Conservation (phyloP, 2,888 invertebrate genomes). For the Lasiommata megera region DNA sequence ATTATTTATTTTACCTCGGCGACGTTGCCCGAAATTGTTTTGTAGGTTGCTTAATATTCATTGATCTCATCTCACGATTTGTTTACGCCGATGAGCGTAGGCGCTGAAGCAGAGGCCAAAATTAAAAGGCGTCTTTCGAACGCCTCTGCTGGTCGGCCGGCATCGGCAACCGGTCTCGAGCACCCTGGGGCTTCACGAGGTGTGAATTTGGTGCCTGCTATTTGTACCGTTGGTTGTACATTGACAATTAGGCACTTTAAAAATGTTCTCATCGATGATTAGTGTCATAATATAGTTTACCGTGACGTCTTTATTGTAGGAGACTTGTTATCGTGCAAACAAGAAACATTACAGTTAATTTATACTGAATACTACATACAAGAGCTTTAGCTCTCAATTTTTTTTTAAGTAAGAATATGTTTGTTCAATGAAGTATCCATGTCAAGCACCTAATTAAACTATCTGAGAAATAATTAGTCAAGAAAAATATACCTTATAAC, state of each 20-base stretch:
- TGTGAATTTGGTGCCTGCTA: constrained; percentile 61
- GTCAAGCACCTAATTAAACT: neutral
- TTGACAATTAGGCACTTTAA: constrained; percentile 45
- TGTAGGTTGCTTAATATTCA: constrained; percentile 73
- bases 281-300: constrained; percentile 11
- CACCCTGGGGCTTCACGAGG: constrained; percentile 66
- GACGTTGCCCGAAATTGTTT: constrained; percentile 68
- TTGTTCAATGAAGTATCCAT: neutral
- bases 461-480: constrained; percentile 12
- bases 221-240: constrained; percentile 51
- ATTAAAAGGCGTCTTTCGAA: constrained; percentile 51
- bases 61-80: constrained; percentile 71
- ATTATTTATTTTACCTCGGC: constrained; percentile 68
- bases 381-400: too few species aligned
- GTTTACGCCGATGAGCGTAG: constrained; percentile 64
- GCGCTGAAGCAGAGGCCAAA: constrained; percentile 58
- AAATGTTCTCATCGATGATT: constrained; percentile 22
- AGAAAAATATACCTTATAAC: constrained; percentile 18
- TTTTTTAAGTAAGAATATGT: too few species aligned
- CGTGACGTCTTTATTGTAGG: constrained; percentile 1
- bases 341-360: neutral
- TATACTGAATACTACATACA: neutral
- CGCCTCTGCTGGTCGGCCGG: constrained; percentile 18
- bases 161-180: constrained; percentile 49
- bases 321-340: neutral